phyloP scores from a whole-genome alignment of 2,797 vertebrate genomes.

The Hephaestus fuliginosus region DNA sequence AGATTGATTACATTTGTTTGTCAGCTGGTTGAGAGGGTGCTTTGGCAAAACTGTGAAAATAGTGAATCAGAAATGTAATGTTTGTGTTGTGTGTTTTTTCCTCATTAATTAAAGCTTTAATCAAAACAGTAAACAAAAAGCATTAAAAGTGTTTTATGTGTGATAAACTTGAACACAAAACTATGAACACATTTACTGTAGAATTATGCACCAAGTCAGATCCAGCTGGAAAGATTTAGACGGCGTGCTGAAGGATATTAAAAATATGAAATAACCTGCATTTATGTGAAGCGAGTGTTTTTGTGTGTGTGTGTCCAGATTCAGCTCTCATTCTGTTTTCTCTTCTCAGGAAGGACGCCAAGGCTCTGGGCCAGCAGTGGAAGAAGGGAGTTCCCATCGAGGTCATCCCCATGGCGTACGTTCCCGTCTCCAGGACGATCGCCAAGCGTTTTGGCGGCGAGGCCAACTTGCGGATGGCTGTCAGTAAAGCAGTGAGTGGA shows the following conservation, averaged over 20 bases:
- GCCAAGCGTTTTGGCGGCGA: constrained; percentile 89
- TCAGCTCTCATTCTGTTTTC: neutral
- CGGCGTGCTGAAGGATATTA: no score
- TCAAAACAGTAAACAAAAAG: neutral
- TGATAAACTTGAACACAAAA: no score
- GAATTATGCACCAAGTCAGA: neutral
- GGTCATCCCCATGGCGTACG: constrained; percentile 96
- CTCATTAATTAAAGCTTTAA: neutral
- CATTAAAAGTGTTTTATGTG: no score
- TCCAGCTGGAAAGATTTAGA: neutral
- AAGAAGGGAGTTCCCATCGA: constrained; percentile 96
- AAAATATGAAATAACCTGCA: neutral
- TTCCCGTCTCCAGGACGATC: constrained; percentile 91
- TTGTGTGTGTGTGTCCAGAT: constrained; percentile 2
- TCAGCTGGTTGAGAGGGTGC: neutral
- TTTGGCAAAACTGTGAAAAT: no score
- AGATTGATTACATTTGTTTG: no score
- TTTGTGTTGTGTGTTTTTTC: neutral
- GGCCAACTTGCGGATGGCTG: constrained; percentile 92
- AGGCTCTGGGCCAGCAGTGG: constrained; percentile 95
- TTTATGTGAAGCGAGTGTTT: neutral
- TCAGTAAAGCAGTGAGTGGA: constrained; percentile 94
- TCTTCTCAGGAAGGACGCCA: constrained; percentile 91
- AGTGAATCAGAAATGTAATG: no score
- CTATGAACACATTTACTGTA: neutral